A percentile compares a stretch with the other conserved stretches of the same genome.
Conservation (phyloP, 2,888 invertebrate species). For the Callimorpha dominula region DNA sequence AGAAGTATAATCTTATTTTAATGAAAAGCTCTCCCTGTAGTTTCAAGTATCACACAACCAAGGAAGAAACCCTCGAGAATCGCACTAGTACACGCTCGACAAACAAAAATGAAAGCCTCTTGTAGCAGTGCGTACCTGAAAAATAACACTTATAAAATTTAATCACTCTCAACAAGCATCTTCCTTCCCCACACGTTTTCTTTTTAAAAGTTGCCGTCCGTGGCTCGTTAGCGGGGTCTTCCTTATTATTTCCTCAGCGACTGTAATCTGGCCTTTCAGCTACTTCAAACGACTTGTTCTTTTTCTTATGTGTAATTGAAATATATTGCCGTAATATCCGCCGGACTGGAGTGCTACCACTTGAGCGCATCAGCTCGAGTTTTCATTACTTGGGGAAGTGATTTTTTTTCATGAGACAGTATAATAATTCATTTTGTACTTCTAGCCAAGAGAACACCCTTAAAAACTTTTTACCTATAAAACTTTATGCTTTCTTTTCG, state of each 20-base stretch:
- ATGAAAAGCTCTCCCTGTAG: constrained; percentile 2
- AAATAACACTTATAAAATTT: constrained; percentile 61
- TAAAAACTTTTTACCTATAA: constrained; percentile 68
- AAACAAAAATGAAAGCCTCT: constrained; percentile 18
- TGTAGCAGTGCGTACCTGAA: constrained; percentile 31
- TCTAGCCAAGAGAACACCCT: constrained; percentile 67
- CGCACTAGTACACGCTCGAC: constrained; percentile 18
- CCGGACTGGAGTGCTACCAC: constrained; percentile 80
- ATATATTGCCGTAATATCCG: constrained; percentile 87
- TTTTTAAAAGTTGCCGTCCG: constrained; percentile 76
- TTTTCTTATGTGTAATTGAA: constrained; percentile 87
- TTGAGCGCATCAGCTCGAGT: constrained; percentile 83
- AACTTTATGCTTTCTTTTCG: constrained; percentile 58
- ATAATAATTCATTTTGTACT: constrained; percentile 85
- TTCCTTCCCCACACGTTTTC: constrained; percentile 73
- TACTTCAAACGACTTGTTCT: constrained; percentile 86
- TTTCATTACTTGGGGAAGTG: constrained; percentile 84
- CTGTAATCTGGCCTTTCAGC: constrained; percentile 85
- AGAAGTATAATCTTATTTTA: constrained; percentile 3
- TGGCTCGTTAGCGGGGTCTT: constrained; percentile 80
- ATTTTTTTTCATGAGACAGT: constrained; percentile 82
- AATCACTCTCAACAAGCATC: constrained; percentile 68
- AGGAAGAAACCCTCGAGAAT: constrained; percentile 2
- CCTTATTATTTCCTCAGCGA: constrained; percentile 82
- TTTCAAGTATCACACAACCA: constrained; percentile 3